Conservation (phyloP, 2,797 vertebrate genomes). For the Intellagama lesueurii region DNA sequence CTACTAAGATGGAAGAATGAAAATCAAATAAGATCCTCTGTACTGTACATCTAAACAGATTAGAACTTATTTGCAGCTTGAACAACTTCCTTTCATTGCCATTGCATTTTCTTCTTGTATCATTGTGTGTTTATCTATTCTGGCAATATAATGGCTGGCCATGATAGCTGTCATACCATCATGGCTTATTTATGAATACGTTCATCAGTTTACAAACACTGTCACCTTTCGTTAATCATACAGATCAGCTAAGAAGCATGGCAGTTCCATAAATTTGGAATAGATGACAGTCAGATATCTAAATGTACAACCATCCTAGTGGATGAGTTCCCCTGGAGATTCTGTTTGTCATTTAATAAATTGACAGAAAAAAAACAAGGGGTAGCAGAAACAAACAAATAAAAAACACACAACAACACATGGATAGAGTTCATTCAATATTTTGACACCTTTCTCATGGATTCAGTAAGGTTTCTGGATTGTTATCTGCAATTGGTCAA, state of each 20-base stretch:
- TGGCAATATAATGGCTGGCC: background rate
- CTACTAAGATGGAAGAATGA: background rate
- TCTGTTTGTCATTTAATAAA: background rate
- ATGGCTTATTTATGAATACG: background rate
- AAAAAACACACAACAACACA: background rate
- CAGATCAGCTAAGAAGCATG: too few species aligned
- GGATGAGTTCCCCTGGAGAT: background rate
- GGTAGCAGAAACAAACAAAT: background rate
- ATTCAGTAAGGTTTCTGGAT: background rate
- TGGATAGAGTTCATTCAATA: too few species aligned
- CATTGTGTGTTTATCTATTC: background rate
- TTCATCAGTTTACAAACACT: background rate
- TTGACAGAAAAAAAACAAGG: background rate
- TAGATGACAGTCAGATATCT: background rate
- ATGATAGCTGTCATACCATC: background rate
- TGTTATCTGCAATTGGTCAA: background rate
- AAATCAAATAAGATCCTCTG: background rate
- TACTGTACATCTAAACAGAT: background rate
- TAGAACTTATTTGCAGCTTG: background rate
- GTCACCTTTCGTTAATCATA: background rate
- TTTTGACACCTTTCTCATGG: background rate
- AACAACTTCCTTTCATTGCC: background rate
- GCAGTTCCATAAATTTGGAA: background rate
- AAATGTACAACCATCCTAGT: background rate
- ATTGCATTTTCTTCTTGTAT: background rate